Conservation (phyloP, 2,797 vertebrate genomes). For the Lutjanus campechanus region DNA sequence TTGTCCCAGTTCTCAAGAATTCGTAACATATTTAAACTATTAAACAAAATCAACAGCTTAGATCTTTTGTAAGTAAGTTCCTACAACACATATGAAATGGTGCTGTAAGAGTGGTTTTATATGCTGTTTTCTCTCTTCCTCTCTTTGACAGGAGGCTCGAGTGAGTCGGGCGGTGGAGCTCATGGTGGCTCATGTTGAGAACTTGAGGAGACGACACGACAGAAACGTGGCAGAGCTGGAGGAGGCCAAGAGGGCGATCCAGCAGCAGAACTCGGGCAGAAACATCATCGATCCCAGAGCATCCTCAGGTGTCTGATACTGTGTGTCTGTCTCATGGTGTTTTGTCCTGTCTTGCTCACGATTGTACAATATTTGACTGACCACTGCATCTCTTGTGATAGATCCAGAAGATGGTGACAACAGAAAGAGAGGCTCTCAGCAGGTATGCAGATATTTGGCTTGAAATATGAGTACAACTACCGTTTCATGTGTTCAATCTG, state of each 20-base stretch:
- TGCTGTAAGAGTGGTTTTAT: too few relatives aligned
- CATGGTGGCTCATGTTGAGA: slow-evolving; percentile 92
- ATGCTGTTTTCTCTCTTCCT: not conserved
- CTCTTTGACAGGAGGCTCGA: slow-evolving; percentile 86
- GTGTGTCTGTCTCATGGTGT: not conserved
- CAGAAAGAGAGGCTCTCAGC: slow-evolving; percentile 74
- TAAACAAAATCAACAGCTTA: too few relatives aligned
- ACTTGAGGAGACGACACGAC: slow-evolving; percentile 83
- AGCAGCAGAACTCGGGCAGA: slow-evolving; percentile 82
- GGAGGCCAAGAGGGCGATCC: slow-evolving; percentile 85
- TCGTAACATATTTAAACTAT: too few relatives aligned
- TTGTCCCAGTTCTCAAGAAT: too few relatives aligned
- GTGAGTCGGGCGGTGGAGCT: slow-evolving; percentile 88
- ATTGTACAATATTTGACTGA: slow-evolving; percentile 20
- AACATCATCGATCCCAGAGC: slow-evolving; percentile 73
- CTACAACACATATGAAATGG: too few relatives aligned
- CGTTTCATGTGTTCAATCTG: slow-evolving; percentile 51
- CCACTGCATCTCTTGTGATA: slow-evolving; percentile 59
- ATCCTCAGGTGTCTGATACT: slow-evolving; percentile 62
- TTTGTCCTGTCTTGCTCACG: not conserved
- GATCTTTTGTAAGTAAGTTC: too few relatives aligned
- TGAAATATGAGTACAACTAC: too few relatives aligned
- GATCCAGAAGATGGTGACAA: slow-evolving; percentile 85
- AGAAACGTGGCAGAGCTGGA: slow-evolving; percentile 85
- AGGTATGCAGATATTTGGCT: slow-evolving; percentile 72